Base-by-base conservation (phyloP, 1,140 invertebrate genomes). In the Ceratosolen solmsi region DNA sequence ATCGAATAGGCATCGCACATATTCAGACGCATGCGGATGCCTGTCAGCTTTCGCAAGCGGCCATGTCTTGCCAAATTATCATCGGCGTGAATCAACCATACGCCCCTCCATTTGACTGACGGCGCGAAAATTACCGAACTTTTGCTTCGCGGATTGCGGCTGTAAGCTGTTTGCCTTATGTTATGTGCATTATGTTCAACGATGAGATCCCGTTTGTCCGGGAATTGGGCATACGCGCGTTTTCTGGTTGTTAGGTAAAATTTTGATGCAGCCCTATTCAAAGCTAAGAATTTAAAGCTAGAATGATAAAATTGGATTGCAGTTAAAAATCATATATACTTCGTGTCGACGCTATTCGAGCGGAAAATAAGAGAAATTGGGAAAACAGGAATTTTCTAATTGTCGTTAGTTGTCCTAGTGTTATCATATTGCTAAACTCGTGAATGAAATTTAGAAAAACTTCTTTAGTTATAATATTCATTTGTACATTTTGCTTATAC, bases 81-180 rank as follows among this genome's bases (percentile, higher is more conserved):
- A 38, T 82, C 68, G 41, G 41, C n/a, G 51, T 49, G 56, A 33
- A 63, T 58, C 9, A 30, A 11, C 20, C 54, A 30, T 20, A n/a
- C 49, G 30, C 71, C 27, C 38, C 36, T 72, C 33, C 22, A 7
- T 27, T 82, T 78, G 80, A 82, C 41, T 77, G 75, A 73, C 75
- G 68, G 65, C 68, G 75, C 51, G 80, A 82, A 82, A 77, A 82
- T 82, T 77, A 30, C 63, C 74, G 22, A 78, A 82, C 36, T 78
- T 82, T 82, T 41, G 25, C 25, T 36, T 0, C 38, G 27, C 20
- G 27, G 27, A 51, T 4, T 54, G 22, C 27, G 8, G 60, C 17
- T 20, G 25, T 38, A 27, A 49, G 46, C 33, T 27, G 65, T 65
- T 74, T 41, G 13, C 30, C 9, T 30, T 65, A 13, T 9, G 60